phyloP scores from a whole-genome alignment of 2,888 invertebrate genomes.

The Hemaris fuciformis region DNA sequence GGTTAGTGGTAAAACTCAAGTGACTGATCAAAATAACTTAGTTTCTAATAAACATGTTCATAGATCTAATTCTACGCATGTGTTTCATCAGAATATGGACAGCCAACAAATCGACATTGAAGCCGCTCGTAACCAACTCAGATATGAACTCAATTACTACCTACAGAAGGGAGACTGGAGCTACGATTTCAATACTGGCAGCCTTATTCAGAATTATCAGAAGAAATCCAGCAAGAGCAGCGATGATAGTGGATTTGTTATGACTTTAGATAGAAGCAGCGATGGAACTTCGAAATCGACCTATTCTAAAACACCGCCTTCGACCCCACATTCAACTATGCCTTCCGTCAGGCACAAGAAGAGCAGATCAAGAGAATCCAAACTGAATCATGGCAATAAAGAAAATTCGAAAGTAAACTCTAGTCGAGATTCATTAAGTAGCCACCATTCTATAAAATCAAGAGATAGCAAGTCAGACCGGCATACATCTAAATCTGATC shows the following conservation, averaged over 20 bases:
- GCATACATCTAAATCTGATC: conserved; percentile 72
- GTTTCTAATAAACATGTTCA: conserved; percentile 81
- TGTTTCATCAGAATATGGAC: conserved; percentile 74
- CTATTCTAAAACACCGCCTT: conserved; percentile 75
- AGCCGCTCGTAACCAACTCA: conserved; percentile 71
- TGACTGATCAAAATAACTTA: conserved; percentile 75
- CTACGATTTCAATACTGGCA: conserved; percentile 74
- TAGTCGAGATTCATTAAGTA: conserved; percentile 75
- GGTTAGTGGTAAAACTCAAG: conserved; percentile 79
- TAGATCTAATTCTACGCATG: conserved; percentile 83
- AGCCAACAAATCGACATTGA: conserved; percentile 68
- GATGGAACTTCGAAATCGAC: conserved; percentile 76
- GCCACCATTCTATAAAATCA: conserved; percentile 76
- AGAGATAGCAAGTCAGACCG: conserved; percentile 76
- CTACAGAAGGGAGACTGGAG: conserved; percentile 79
- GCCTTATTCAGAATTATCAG: conserved; percentile 75
- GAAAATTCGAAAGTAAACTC: conserved; percentile 69
- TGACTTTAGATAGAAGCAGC: conserved; percentile 77
- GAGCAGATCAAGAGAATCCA: conserved; percentile 73
- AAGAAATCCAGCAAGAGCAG: conserved; percentile 78
- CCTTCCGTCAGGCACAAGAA: conserved; percentile 75
- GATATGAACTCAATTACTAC: conserved; percentile 75
- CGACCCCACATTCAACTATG: conserved; percentile 72
- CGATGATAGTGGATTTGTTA: conserved; percentile 77
- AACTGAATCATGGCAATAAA: conserved; percentile 63